A percentile compares a stretch with the other conserved stretches of the same genome.
phyloP scores from a whole-genome alignment of 2,888 invertebrate genomes.

The Argyresthia goedartella region DNA sequence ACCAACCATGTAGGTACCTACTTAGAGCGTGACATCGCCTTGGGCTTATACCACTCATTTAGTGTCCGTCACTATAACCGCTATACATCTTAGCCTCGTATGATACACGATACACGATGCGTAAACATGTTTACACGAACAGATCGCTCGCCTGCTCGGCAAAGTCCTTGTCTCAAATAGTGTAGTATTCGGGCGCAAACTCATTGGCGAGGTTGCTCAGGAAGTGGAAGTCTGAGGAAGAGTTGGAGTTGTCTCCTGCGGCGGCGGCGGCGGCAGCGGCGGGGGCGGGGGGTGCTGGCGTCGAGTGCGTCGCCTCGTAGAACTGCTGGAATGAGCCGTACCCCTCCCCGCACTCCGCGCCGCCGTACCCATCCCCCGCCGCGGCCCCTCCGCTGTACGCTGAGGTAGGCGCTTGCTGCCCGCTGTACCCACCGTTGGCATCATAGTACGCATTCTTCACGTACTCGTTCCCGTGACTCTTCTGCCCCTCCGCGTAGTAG shows the following conservation, averaged over 20 bases:
- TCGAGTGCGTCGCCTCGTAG: constrained; percentile 70
- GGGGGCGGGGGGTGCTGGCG: constrained; percentile 55
- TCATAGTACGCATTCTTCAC: constrained; percentile 64
- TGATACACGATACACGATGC: constrained; percentile 8
- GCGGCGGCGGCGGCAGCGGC: constrained; percentile 19
- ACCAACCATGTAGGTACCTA: background rate
- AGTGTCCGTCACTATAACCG: constrained; percentile 14
- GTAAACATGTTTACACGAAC: constrained; percentile 44
- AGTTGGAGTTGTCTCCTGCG: constrained; percentile 85
- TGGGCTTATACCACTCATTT: constrained; percentile 28
- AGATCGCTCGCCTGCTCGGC: constrained; percentile 66
- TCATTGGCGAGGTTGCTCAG: constrained; percentile 93
- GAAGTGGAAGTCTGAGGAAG: constrained; percentile 95
- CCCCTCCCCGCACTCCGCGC: constrained; percentile 73
- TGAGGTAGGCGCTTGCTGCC: constrained; percentile 45
- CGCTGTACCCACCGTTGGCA: constrained; percentile 38
- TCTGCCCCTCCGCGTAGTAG: constrained; percentile 64
- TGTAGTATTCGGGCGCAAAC: constrained; percentile 92
- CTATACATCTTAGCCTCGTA: constrained; percentile 8
- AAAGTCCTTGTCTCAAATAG: constrained; percentile 71
- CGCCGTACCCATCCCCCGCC: constrained; percentile 26
- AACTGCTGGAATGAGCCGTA: constrained; percentile 81
- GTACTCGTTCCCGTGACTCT: constrained; percentile 63
- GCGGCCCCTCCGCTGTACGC: constrained; percentile 52
- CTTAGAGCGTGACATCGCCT: constrained; percentile 24